Evolutionary conservation across 1,140 invertebrate genomes (phyloP).

Genomic region (Watersipora subatra): DNA sequence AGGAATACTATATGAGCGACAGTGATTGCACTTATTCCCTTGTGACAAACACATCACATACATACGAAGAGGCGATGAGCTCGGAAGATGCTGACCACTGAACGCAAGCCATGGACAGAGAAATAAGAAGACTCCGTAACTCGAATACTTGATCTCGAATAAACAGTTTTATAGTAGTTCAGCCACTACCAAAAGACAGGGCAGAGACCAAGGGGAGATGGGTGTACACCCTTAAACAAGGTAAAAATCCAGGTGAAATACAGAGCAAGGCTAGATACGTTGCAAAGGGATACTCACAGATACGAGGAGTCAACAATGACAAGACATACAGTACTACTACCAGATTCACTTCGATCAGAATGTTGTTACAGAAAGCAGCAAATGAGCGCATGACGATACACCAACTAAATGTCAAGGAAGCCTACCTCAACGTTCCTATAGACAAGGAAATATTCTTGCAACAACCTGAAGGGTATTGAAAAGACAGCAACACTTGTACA

Average conservation of each 20-base stretch:
- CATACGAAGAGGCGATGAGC: slow-evolving; percentile 24
- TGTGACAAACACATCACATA: slow-evolving; percentile 13
- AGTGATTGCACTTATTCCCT: no score
- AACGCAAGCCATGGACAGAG: slow-evolving; percentile 31
- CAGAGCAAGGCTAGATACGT: slow-evolving; percentile 36
- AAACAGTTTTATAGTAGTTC: no score
- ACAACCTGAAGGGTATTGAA: no score
- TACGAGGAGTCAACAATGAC: slow-evolving; percentile 15
- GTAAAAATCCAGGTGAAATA: slow-evolving; percentile 1
- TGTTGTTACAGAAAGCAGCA: no score
- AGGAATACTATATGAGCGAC: neutral
- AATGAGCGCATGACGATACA: no score
- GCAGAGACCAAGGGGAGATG: slow-evolving; percentile 27
- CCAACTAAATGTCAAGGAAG: no score
- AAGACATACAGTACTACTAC: no score
- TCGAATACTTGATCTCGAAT: slow-evolving; percentile 37
- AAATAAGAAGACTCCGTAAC: slow-evolving; percentile 26
- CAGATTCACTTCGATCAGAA: no score
- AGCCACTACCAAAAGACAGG: slow-evolving; percentile 26
- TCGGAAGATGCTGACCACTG: slow-evolving; percentile 22
- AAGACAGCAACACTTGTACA: no score
- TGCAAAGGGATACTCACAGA: no score
- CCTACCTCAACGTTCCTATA: no score
- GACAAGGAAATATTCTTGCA: no score
- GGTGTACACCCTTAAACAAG: slow-evolving; percentile 23